Evolutionary conservation across 2,113 vertebrate genomes (phyloP).

Genomic region (Atherinomorus stipes): DNA sequence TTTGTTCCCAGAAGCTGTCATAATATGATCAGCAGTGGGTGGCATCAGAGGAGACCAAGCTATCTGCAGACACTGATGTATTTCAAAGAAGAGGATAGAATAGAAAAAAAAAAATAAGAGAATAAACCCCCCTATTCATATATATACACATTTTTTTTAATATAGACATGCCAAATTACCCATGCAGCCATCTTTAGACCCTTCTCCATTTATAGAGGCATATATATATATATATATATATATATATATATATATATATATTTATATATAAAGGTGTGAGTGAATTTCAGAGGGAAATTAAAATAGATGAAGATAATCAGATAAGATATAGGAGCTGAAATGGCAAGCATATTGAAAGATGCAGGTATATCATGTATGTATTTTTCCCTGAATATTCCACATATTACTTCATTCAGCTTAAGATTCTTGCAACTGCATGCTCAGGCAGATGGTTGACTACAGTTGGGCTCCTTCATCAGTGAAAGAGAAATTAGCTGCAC

Average conservation of each 20-base stretch:
- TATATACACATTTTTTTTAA: constrained; percentile 14
- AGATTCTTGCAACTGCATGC: neutral
- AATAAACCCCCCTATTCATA: constrained; percentile 34
- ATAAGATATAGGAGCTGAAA: neutral
- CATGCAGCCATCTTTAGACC: constrained; percentile 13
- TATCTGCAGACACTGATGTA: constrained; percentile 38
- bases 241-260: neutral
- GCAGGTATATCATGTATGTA: neutral
- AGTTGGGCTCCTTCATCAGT: neutral
- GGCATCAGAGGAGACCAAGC: constrained; percentile 50
- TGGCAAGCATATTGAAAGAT: neutral
- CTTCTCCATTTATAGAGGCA: neutral
- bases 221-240: neutral
- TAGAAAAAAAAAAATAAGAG: neutral
- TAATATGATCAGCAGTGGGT: constrained; percentile 58
- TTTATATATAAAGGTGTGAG: constrained; percentile 1
- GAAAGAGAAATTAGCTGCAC: neutral
- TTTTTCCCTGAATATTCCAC: neutral
- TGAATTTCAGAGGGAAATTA: neutral
- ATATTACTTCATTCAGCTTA: too few relatives aligned
- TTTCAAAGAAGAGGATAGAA: constrained; percentile 42
- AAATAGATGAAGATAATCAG: constrained; percentile 1
- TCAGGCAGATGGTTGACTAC: neutral
- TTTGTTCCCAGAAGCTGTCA: constrained; percentile 67
- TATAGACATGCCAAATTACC: constrained; percentile 30